Evolutionary conservation across 1,140 invertebrate genomes (phyloP), one percentile per base, ranked within the genome.

Genomic region (Drosophila chauvacae): DNA sequence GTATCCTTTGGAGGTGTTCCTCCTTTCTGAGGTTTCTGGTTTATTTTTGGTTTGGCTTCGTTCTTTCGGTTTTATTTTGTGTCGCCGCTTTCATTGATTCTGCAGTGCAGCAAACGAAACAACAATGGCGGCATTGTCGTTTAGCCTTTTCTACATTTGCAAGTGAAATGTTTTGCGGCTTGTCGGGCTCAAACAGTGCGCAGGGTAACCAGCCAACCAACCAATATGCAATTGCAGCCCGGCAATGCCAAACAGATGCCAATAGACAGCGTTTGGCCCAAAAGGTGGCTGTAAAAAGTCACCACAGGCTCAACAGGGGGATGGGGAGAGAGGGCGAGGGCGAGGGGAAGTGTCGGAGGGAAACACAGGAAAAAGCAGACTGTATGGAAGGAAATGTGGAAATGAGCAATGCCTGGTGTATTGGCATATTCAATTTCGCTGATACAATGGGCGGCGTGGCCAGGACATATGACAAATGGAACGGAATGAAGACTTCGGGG

Each of bases 101-200:
- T 88, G 72, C 69, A 75, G 58, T 45, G 63, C 64, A 65, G 45
- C 61, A 63, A 55, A 73, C 23, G 60, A 66, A 72, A 66, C 76
- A 74, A 82, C 80, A 78, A 72, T 61, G 56, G 64, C 37, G 45
- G 80, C 75, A 76, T 72, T 77, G 77, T 80, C 73, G 66, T 80
- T 79, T 70, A 80, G 78, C 78, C 79, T 78, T 76, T 75, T 76
- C 50, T 73, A 77, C 70, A 87, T 86, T 87, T 86, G 71, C 79
- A 86, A 87, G 83, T 82, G 75, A 86, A 86, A 86, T 86, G 82
- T 79, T 86, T 82, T 87, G 66, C 66, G 75, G 80, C 68, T 79
- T 84, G 64, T 78, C 80, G 77, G 64, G 66, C 75, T 51, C 80
- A 63, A 78, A 50, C n/a, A 55, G 41, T 16, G 35, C 47, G 50